A percentile compares a stretch with the other conserved stretches of the same genome.
These are phyloP conservation scores for Planiliza haematocheilus DNA, from an alignment of 2,113 vertebrate genomes.

Conservation along the genomic window DNA sequence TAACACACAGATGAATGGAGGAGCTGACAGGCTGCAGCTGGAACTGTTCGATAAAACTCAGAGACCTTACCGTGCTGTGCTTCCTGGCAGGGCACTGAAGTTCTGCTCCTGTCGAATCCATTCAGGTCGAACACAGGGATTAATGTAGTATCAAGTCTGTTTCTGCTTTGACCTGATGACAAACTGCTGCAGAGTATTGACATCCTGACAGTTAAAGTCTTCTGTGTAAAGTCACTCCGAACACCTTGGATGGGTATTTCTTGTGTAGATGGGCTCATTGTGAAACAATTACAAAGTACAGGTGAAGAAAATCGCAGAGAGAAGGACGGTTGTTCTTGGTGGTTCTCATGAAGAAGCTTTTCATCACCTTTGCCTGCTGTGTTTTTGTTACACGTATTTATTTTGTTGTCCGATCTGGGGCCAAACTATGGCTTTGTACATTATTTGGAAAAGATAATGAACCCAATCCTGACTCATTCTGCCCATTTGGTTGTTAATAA, in stretches of 20 bases:
- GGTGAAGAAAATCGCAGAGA: no score
- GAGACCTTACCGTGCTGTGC: background rate
- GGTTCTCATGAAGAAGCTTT: no score
- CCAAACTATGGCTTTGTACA: no score
- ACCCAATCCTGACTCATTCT: no score
- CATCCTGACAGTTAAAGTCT: slow-evolving; percentile 2
- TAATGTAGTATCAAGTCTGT: slow-evolving; percentile 32
- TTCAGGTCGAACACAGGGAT: slow-evolving; percentile 31
- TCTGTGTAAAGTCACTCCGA: background rate
- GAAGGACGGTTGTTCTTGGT: no score
- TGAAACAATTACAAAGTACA: background rate
- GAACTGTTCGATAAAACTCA: slow-evolving; percentile 13
- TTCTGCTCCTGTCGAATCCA: slow-evolving; percentile 15
- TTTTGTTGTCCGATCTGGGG: no score
- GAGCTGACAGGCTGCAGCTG: slow-evolving; percentile 17
- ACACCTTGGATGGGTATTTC: background rate
- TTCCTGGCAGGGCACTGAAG: slow-evolving; percentile 5
- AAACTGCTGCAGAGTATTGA: slow-evolving; percentile 4
- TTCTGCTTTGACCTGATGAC: background rate
- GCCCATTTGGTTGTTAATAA: no score
- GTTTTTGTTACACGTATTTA: no score
- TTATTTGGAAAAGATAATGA: no score
- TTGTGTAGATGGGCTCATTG: background rate
- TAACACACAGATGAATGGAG: slow-evolving; percentile 8
- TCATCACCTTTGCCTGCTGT: no score